Percentiles rank a stretch among this genome's conserved stretches.
Conservation (phyloP, 1,140 invertebrate genomes). For the Acromyrmex echinatior region DNA sequence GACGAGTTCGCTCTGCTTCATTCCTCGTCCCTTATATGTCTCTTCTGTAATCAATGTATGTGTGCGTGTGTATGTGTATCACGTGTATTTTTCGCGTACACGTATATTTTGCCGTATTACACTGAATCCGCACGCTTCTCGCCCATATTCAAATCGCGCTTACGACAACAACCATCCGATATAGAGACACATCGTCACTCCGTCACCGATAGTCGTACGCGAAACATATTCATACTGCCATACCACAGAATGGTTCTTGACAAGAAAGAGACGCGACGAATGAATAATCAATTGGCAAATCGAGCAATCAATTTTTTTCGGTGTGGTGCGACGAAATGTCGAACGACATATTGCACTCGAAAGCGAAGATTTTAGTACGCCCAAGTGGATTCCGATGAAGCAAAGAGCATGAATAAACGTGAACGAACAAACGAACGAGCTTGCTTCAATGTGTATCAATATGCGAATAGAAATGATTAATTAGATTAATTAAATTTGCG, state of each 20-base stretch:
- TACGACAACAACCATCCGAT: neutral
- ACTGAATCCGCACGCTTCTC: conserved; percentile 45
- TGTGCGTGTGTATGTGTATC: neutral
- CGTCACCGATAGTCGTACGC: neutral
- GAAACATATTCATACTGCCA: neutral
- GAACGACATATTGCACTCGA: neutral
- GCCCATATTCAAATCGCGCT: neutral
- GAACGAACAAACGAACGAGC: conserved; percentile 2
- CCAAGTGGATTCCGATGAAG: neutral
- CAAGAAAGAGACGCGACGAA: neutral
- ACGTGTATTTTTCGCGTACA: neutral
- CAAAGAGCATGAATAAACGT: neutral
- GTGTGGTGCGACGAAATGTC: neutral
- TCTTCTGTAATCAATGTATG: neutral
- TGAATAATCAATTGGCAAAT: neutral
- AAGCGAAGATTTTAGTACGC: neutral
- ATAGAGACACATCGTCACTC: conserved; percentile 4
- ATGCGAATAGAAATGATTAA: neutral
- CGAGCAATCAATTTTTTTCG: neutral
- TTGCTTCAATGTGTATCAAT: neutral
- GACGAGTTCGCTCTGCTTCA: conserved; percentile 13
- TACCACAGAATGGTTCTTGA: neutral
- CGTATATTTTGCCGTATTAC: conserved; percentile 43
- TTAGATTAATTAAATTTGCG: neutral
- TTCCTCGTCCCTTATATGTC: conserved; percentile 26